Conservation (phyloP, 2,888 invertebrate genomes). For the Eumerus sabulonum region DNA sequence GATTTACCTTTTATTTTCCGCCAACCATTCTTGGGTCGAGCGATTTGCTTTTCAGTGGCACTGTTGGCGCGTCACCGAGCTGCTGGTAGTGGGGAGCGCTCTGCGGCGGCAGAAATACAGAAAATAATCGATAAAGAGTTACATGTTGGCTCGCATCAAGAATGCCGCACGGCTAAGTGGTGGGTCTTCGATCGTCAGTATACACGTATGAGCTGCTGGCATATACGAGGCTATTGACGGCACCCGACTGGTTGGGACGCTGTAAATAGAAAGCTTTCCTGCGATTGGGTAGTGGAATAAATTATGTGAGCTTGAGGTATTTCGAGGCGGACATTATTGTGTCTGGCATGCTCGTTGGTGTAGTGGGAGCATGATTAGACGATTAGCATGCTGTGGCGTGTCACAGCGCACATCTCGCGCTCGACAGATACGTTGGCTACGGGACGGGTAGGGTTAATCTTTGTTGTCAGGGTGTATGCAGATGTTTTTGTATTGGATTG, state of each 20-base stretch:
- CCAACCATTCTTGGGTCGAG: constrained; percentile 62
- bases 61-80: constrained; percentile 3
- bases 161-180: constrained; percentile 64
- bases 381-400: constrained; percentile 66
- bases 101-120: constrained; percentile 39
- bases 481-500: not conserved
- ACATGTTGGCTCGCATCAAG: constrained; percentile 64
- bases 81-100: constrained; percentile 53
- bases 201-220: constrained; percentile 40
- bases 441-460: constrained; percentile 38
- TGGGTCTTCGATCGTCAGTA: constrained; percentile 59
- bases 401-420: constrained; percentile 62
- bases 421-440: not conserved
- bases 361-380: constrained; percentile 65
- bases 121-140: constrained; percentile 67
- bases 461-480: constrained; percentile 4
- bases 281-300: constrained; percentile 68
- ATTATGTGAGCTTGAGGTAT: constrained; percentile 67
- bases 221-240: constrained; percentile 31
- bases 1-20: constrained; percentile 66
- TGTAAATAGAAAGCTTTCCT: constrained; percentile 68
- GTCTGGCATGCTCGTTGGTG: constrained; percentile 52
- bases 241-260: constrained; percentile 61
- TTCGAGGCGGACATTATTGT: constrained; percentile 67
- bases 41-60: constrained; percentile 53